Conservation (phyloP, 2,113 vertebrate genomes). For the Microcebus griseorufus region DNA sequence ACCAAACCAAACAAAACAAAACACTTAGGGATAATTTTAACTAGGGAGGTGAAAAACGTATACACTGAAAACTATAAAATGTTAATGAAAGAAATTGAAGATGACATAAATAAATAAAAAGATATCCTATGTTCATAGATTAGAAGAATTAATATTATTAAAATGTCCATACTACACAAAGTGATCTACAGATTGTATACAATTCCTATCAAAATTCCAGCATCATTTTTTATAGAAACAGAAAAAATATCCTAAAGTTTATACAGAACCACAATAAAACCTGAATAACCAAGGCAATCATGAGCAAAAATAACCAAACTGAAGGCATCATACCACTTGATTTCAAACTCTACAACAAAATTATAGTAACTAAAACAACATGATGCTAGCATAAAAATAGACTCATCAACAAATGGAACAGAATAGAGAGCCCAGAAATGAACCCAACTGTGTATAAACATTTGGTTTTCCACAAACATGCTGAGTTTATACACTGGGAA, state of each 20-base stretch:
- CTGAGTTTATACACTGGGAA: not conserved
- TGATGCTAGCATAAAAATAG: not conserved
- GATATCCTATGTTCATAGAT: not conserved
- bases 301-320: not conserved
- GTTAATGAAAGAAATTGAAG: not conserved
- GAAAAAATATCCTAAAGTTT: not conserved
- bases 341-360: not conserved
- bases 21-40: not conserved
- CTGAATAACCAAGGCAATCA: not conserved
- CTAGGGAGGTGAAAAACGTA: not conserved
- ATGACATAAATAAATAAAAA: not conserved
- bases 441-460: not conserved
- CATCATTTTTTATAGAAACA: not conserved
- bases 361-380: not conserved
- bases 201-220: not conserved
- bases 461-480: not conserved
- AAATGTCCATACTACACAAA: not conserved
- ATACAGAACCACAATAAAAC: not conserved
- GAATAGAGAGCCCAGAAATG: not conserved
- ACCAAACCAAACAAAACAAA: not conserved
- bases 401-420: not conserved
- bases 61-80: not conserved
- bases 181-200: not conserved
- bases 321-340: not conserved
- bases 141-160: not conserved